Base-by-base conservation (phyloP, 2,888 invertebrate species). In the Spicauda simplicius region DNA sequence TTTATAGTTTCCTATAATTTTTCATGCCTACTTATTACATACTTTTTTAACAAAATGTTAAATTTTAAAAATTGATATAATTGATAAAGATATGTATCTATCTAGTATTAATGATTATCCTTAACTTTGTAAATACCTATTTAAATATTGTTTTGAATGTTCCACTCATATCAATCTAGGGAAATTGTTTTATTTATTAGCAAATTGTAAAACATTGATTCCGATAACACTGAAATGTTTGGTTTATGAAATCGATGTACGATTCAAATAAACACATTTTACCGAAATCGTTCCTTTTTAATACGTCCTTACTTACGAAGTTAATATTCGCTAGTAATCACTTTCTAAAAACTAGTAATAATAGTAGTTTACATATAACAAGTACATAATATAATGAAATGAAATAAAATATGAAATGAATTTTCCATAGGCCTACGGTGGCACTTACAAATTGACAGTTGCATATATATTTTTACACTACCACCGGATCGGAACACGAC, bases 141-240 rank as follows among this genome's bases (percentile, higher is more conserved):
- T 84, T 85, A 83, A 82, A 84, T 89, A 91, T 66, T 91, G 88
- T 90, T 92, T 89, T 87, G 80, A 87, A 90, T 85, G 86, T 91
- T 90, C 89, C 85, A 88, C 88, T 91, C 91, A 91, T 91, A 91
- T 91, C 91, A 91, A 89, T 82, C 82, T 91, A 90, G 90, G 85
- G 82, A 87, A 85, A 84, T 85, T 84, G 89, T 45, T 45, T 45
- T 45, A 88, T 89, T 87, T 88, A 86, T 82, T 89, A 90, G 87
- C 81, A 84, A 91, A 87, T 85, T 87, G 82, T 90, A 88, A 89
- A 84, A 79, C 85, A 87, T 86, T 84, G 79, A 84, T 82, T 88
- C 84, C 81, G 80, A 80, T 79, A 83, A 85, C 86, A 88, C 86
- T 78, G 82, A 86, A 81, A 82, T 83, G 82, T 89, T 91, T 91